Evolutionary conservation across 1,140 invertebrate species (phyloP).

Genomic region (Drosophila repleta): DNA sequence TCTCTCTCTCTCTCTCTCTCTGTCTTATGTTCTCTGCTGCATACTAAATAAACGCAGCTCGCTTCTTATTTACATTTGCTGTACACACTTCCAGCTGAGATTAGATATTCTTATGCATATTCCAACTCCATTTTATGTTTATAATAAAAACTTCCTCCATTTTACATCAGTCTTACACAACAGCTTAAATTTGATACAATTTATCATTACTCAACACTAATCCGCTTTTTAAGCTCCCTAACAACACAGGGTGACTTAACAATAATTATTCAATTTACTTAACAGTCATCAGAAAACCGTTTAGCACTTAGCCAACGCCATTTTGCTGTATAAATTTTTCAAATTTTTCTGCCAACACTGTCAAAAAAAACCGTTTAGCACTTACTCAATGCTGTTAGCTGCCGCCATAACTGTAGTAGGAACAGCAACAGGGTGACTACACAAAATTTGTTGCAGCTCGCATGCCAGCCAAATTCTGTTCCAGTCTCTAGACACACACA

Average conservation of each 20-base stretch:
- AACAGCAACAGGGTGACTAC: slow-evolving; percentile 51
- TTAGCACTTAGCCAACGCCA: not conserved
- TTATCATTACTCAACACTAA: no score
- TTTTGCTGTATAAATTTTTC: no score
- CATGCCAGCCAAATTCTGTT: slow-evolving; percentile 49
- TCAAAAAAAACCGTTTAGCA: slow-evolving; percentile 47
- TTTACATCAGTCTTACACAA: not conserved
- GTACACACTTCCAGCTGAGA: slow-evolving; percentile 19
- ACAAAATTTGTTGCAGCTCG: slow-evolving; percentile 44
- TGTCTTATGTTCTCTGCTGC: slow-evolving; percentile 25
- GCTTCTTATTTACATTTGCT: slow-evolving; percentile 39
- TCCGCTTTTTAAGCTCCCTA: not conserved
- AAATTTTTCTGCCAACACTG: not conserved
- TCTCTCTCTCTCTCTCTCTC: not conserved
- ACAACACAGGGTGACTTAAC: no score
- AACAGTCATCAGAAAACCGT: not conserved
- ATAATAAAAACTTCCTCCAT: not conserved
- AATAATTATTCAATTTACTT: not conserved
- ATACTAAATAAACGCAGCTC: slow-evolving; percentile 32
- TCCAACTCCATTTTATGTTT: not conserved
- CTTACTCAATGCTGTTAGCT: slow-evolving; percentile 58
- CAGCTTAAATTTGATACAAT: no score
- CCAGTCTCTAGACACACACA: slow-evolving; percentile 13
- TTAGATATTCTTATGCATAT: not conserved
- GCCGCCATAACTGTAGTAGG: slow-evolving; percentile 53